Percentiles rank a stretch among this genome's conserved stretches.
phyloP scores from a whole-genome alignment of 2,888 invertebrate genomes.

The Ophraella communa region DNA sequence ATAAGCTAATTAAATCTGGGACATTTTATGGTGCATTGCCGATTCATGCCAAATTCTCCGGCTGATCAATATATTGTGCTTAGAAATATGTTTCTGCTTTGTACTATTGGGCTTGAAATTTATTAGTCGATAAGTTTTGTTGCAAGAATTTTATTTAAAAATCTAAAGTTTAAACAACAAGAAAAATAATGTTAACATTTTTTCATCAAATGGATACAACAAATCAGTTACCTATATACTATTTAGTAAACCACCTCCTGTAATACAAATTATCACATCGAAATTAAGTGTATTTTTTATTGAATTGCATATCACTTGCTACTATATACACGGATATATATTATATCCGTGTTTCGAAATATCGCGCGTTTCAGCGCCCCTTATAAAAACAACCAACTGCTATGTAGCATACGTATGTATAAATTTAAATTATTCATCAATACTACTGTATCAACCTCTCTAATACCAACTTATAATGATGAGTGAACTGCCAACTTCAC shows the following conservation, averaged over 20 bases:
- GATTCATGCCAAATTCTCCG: constrained; percentile 24
- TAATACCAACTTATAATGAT: not conserved
- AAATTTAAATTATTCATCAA: not conserved
- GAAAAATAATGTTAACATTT: not conserved
- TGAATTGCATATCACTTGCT: not conserved
- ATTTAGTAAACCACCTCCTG: too few relatives aligned
- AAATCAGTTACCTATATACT: not conserved
- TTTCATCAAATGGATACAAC: not conserved
- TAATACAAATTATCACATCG: not conserved
- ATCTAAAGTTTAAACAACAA: not conserved
- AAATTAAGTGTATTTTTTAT: not conserved
- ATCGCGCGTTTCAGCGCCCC: not conserved
- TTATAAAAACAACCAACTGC: not conserved
- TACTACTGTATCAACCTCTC: not conserved
- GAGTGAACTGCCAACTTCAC: not conserved
- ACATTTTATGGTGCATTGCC: constrained; percentile 29
- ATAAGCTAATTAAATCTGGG: constrained; percentile 3
- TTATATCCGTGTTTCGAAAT: not conserved
- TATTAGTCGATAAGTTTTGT: not conserved
- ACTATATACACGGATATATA: too few relatives aligned
- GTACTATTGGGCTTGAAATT: not conserved
- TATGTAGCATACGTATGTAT: not conserved
- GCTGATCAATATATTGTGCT: constrained; percentile 36
- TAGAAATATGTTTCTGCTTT: constrained; percentile 18
- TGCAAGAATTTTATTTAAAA: not conserved